phyloP scores from a whole-genome alignment of 1,140 invertebrate genomes.

The Drosophila littoralis region DNA sequence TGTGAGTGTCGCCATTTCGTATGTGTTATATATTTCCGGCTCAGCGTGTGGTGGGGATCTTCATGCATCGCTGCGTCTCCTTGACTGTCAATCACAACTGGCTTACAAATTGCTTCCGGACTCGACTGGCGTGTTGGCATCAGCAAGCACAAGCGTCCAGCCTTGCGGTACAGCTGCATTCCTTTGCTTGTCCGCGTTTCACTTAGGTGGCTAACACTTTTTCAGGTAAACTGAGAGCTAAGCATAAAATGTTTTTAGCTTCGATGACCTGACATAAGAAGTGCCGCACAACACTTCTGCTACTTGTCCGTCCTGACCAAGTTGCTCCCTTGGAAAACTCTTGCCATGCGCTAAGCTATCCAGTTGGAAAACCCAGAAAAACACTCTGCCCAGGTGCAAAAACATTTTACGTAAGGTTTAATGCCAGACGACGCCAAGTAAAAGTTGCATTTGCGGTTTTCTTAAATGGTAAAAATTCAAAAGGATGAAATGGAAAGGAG shows the following conservation, averaged over 20 bases:
- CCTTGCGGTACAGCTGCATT: no score
- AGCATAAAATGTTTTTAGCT: constrained; percentile 24
- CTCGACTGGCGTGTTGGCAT: constrained; percentile 71
- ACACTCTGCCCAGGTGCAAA: no score
- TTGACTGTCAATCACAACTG: constrained; percentile 79
- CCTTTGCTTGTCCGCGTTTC: neutral
- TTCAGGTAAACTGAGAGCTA: constrained; percentile 13
- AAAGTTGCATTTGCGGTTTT: constrained; percentile 57
- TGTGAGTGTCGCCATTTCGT: constrained; percentile 50
- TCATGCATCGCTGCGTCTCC: constrained; percentile 53
- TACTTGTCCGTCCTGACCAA: no score
- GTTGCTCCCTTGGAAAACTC: neutral
- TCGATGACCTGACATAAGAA: constrained; percentile 18
- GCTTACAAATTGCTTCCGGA: constrained; percentile 81
- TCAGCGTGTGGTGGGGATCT: constrained; percentile 28
- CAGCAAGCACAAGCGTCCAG: constrained; percentile 4
- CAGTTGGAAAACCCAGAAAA: constrained; percentile 61
- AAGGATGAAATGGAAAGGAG: no score
- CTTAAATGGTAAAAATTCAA: no score
- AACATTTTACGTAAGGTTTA: no score
- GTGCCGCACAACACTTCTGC: neutral
- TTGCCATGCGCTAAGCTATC: constrained; percentile 34
- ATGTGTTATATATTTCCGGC: constrained; percentile 53
- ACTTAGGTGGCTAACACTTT: constrained; percentile 14
- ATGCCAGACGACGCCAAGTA: no score